Percentiles rank a stretch among this genome's conserved stretches.
Conservation (phyloP, 2,797 vertebrate genomes). For the Fistularia commersonii region DNA sequence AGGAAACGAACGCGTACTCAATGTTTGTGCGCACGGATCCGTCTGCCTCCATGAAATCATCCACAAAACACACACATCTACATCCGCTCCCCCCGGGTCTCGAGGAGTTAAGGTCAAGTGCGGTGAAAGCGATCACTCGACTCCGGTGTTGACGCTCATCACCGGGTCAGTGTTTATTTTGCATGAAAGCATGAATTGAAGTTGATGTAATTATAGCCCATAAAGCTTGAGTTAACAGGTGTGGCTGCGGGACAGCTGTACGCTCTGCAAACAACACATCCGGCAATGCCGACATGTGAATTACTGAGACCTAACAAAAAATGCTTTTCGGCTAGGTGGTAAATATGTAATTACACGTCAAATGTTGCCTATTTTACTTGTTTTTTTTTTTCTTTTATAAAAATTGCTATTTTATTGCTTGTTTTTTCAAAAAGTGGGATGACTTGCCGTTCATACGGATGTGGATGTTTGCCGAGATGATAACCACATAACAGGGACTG, state of each 20-base stretch:
- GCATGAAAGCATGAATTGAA: slow-evolving; percentile 13
- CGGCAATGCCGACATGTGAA: no score
- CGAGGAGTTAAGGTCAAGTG: slow-evolving; percentile 15
- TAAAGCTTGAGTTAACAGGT: slow-evolving; percentile 41
- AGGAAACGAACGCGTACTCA: no score
- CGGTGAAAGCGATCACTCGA: slow-evolving; percentile 17
- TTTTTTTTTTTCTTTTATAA: background rate
- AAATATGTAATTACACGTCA: no score
- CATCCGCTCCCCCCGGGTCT: slow-evolving; percentile 10
- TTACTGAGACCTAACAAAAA: no score
- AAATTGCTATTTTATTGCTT: background rate
- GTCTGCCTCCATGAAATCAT: background rate
- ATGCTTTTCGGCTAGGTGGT: no score
- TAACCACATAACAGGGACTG: slow-evolving; percentile 22
- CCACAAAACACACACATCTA: background rate
- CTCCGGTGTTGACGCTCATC: slow-evolving; percentile 11
- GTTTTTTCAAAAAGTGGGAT: slow-evolving; percentile 29
- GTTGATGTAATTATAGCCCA: slow-evolving; percentile 13
- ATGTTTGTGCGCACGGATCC: no score
- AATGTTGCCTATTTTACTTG: no score
- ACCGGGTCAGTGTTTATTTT: slow-evolving; percentile 56
- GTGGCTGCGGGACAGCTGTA: slow-evolving; percentile 20
- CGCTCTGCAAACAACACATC: slow-evolving; percentile 23
- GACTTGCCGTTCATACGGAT: slow-evolving; percentile 2
- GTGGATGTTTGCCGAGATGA: slow-evolving; percentile 40